Conservation (phyloP, 2,113 vertebrate genomes). For the Podarcis cretensis region DNA sequence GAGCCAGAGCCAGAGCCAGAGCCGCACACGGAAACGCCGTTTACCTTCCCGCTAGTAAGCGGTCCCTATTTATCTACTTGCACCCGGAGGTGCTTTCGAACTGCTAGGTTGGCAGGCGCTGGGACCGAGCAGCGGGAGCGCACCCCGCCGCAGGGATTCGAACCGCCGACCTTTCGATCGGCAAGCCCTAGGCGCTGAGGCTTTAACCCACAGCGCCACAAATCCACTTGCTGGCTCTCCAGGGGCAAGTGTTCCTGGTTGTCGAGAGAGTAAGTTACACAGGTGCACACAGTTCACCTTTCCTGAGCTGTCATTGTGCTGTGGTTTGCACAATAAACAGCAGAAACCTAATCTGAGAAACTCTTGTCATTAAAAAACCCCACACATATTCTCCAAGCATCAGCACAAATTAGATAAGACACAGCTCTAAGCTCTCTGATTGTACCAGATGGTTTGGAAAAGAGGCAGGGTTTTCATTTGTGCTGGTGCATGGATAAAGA, state of each 20-base stretch:
- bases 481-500: background rate
- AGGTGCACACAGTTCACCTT: background rate
- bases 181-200: too few species aligned
- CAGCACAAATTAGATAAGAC: background rate
- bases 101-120: too few species aligned
- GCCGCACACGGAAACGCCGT: too few species aligned
- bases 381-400: background rate
- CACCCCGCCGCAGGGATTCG: too few species aligned
- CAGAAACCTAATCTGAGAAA: background rate
- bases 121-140: too few species aligned
- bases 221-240: background rate
- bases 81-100: too few species aligned
- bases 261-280: background rate
- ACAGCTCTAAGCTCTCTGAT: background rate
- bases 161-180: too few species aligned
- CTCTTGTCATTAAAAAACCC: background rate
- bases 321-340: background rate
- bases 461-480: background rate
- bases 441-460: background rate
- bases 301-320: background rate
- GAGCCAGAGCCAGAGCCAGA: too few species aligned
- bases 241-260: background rate
- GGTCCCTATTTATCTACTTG: too few species aligned
- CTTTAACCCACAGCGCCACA: too few species aligned
- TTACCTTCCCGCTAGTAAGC: too few species aligned